Evolutionary conservation across 2,888 invertebrate genomes (phyloP).

Genomic region (Eutolmus rufibarbis): DNA sequence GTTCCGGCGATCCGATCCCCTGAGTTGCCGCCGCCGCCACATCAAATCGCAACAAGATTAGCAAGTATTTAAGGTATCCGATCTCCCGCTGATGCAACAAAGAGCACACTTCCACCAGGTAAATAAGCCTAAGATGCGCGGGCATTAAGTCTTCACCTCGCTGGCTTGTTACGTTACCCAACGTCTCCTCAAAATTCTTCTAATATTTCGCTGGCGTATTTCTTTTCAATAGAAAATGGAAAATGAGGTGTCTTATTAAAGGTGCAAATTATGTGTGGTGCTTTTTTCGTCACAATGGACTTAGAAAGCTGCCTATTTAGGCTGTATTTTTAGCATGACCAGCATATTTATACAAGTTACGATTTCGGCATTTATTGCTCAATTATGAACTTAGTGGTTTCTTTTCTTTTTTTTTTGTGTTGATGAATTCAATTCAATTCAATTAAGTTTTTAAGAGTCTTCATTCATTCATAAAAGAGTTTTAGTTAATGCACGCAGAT

Average conservation of each 20-base stretch:
- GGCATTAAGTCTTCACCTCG: background rate
- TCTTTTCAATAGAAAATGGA: background rate
- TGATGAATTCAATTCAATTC: background rate
- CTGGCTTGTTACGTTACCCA: background rate
- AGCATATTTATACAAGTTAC: background rate
- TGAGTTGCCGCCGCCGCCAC: background rate
- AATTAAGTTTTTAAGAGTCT: background rate
- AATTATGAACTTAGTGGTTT: background rate
- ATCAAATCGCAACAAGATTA: background rate
- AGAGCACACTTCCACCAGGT: background rate
- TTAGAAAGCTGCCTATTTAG: background rate
- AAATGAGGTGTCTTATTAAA: background rate
- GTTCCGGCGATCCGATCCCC: background rate
- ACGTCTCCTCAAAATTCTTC: background rate
- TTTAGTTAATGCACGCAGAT: background rate
- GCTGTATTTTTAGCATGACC: background rate
- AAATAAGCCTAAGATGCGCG: background rate
- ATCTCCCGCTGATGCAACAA: background rate
- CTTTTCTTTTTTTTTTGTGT: background rate
- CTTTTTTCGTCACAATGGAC: background rate
- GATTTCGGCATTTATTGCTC: background rate
- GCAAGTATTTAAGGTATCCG: background rate
- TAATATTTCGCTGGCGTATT: background rate
- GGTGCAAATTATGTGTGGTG: background rate
- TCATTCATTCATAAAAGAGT: background rate